Evolutionary conservation across 2,113 vertebrate species (phyloP).

Genomic region (Atrichornis clamosus): DNA sequence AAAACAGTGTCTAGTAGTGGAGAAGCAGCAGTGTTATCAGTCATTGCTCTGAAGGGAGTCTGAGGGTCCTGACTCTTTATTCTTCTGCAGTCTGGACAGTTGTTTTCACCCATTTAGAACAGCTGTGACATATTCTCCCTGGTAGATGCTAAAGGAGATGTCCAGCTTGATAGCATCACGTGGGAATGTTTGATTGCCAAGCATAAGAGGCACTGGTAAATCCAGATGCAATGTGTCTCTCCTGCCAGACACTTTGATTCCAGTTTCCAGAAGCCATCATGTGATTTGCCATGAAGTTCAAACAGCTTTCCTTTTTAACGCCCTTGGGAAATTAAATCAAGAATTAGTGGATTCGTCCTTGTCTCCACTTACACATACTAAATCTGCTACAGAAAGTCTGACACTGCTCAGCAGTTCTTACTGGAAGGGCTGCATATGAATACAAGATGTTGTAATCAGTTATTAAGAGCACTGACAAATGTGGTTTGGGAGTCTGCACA

Average conservation of each 20-base stretch:
- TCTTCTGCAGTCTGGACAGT: background rate
- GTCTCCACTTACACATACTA: constrained; percentile 1
- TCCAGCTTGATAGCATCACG: background rate
- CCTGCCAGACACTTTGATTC: background rate
- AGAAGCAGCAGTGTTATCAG: background rate
- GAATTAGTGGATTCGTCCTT: constrained; percentile 15
- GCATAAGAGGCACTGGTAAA: background rate
- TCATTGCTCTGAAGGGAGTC: background rate
- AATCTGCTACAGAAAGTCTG: constrained; percentile 6
- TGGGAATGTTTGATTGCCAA: background rate
- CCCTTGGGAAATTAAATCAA: constrained; percentile 23
- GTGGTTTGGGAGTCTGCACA: background rate
- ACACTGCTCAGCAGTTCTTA: constrained; percentile 10
- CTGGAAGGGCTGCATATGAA: background rate
- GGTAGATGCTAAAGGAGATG: background rate
- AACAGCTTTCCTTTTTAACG: background rate
- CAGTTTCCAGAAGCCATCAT: background rate
- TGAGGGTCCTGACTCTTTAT: background rate
- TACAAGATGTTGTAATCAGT: background rate
- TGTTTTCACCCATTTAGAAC: background rate
- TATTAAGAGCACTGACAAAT: background rate
- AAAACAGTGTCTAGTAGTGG: background rate
- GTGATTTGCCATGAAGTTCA: constrained; percentile 10
- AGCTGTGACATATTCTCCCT: background rate
- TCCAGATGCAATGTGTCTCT: background rate